phyloP scores from a whole-genome alignment of 2,888 invertebrate species.

The Scaptodrosophila latifasciaeformis region DNA sequence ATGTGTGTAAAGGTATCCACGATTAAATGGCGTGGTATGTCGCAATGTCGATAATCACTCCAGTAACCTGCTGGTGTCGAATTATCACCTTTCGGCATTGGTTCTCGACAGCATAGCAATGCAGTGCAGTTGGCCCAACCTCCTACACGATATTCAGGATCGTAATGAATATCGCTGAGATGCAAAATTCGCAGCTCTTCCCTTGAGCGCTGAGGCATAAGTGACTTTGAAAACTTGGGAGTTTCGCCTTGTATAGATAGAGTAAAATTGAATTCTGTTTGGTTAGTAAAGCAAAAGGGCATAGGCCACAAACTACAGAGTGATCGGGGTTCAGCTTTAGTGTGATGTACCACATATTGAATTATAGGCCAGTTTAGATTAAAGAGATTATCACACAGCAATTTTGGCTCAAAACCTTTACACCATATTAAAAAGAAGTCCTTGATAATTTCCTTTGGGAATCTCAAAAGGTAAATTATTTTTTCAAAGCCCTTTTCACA shows the following conservation, averaged over 20 bases:
- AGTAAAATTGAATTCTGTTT: conserved; percentile 53
- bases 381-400: conserved; percentile 80
- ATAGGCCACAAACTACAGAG: conserved; percentile 71
- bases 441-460: no score
- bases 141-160: conserved; percentile 82
- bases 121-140: conserved; percentile 83
- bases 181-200: conserved; percentile 66
- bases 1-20: conserved; percentile 81
- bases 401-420: no score
- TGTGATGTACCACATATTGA: conserved; percentile 77
- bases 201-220: conserved; percentile 41
- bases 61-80: conserved; percentile 81
- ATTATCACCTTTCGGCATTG: conserved; percentile 17
- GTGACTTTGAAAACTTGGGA: conserved; percentile 55
- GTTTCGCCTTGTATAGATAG: conserved; percentile 53
- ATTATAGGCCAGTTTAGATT: conserved; percentile 80
- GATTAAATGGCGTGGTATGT: conserved; percentile 83
- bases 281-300: conserved; percentile 56
- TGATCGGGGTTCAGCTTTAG: conserved; percentile 75
- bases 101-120: conserved; percentile 83
- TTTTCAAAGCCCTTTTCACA: no score
- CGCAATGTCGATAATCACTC: conserved; percentile 88
- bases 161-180: conserved; percentile 82
- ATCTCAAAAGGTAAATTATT: no score
- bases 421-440: no score